Evolutionary conservation across 1,140 invertebrate species (phyloP).

Genomic region (Nasonia vitripennis): DNA sequence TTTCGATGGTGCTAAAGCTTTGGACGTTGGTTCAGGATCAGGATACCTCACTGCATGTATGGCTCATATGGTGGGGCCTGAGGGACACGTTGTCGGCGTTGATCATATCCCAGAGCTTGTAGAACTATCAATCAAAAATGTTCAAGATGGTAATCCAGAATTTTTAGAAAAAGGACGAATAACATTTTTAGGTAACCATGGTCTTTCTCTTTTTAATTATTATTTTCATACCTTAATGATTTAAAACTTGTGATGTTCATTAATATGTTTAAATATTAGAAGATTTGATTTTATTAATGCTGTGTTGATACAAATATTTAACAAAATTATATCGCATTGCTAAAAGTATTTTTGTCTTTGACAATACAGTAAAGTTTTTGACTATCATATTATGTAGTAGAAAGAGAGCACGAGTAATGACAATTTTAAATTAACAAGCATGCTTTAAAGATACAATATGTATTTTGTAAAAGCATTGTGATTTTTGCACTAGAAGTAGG

Average conservation of each 20-base stretch:
- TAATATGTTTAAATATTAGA: background rate
- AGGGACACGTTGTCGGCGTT: constrained; percentile 80
- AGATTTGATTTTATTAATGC: background rate
- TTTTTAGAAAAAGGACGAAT: constrained; percentile 68
- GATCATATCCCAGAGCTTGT: constrained; percentile 84
- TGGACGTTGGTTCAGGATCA: constrained; percentile 85
- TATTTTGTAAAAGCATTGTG: constrained; percentile 22
- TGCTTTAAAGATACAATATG: background rate
- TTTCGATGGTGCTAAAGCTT: constrained; percentile 70
- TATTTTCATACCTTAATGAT: background rate
- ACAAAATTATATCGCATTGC: background rate
- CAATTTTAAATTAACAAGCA: background rate
- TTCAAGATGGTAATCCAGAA: constrained; percentile 65
- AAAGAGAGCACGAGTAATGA: background rate
- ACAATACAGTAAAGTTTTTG: background rate
- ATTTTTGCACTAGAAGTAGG: constrained; percentile 36
- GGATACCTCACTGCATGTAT: constrained; percentile 85
- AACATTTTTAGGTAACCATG: constrained; percentile 68
- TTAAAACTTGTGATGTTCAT: background rate
- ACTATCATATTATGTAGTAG: background rate
- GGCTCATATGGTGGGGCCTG: constrained; percentile 81
- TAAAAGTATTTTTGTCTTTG: background rate
- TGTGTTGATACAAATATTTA: background rate
- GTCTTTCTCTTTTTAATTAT: background rate
- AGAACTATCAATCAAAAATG: constrained; percentile 65